Evolutionary conservation across 2,888 invertebrate species (phyloP), one percentile per base, ranked within the genome.

Genomic region (Megamerina dolium): DNA sequence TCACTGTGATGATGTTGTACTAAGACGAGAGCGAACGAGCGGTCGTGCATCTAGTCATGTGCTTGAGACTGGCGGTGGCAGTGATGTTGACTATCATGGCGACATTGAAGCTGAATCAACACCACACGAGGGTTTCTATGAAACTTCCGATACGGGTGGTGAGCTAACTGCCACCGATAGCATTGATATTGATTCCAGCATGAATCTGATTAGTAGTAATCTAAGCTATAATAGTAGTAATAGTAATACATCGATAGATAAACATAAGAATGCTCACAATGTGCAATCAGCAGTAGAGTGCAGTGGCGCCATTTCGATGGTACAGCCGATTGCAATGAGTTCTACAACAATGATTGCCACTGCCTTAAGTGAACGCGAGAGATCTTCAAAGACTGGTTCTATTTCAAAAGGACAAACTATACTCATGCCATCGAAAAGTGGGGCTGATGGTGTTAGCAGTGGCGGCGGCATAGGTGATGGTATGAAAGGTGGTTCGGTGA

Each of bases 201-300:
- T 61, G 58, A 68, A 70, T 57, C 58, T 66, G 46, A 61, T 63
- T 48, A 68, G 67, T 64, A 68, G 67, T 64, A 68, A 66, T 56
- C 58, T 71, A 60, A 70, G 66, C 63, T 68, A 58, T 67, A 67
- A 68, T 61, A 68, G 70, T 62, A 68, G 66, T 66, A 67, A 65
- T 61, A 71, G 68, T 63, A 68, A 68, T 53, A 63, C 62, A 50
- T 71, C 69, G 48, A 62, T 67, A 57, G 48, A 49, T 49, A 43
- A 40, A 43, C 49, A 30, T 35, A 48, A 43, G 41, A 51, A 52
- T 50, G 53, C 51, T 48, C 58, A 54, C 33, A 53, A 51, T 41
- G 40, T 52, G 12, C 55, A 54, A 48, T 38, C 49, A 39, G 50
- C 41, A 34, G 30, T 48, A 30, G 35, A 40, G n/a, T 18, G 21